phyloP scores from a whole-genome alignment of 1,140 invertebrate genomes.

The Drosophila pachea region DNA sequence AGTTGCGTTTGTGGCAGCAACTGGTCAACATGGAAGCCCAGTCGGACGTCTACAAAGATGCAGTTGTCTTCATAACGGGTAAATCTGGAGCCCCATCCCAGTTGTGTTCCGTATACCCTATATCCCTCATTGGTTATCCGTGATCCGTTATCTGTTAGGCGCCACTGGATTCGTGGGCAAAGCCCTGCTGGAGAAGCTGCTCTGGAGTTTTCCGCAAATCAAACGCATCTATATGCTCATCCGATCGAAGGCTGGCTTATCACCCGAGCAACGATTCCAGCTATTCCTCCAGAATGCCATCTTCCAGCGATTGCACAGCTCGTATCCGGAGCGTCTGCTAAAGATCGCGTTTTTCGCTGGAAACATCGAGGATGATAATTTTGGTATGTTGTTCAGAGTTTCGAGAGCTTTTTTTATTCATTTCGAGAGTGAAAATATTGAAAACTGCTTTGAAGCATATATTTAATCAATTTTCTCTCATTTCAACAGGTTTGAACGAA shows the following conservation, averaged over 20 bases:
- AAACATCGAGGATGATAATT: slow-evolving; percentile 75
- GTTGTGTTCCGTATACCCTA: background rate
- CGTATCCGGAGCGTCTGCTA: slow-evolving; percentile 69
- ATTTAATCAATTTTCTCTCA: slow-evolving; percentile 14
- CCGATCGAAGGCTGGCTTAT: slow-evolving; percentile 80
- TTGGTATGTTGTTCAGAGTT: slow-evolving; percentile 48
- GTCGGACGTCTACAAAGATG: slow-evolving; percentile 61
- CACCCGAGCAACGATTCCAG: slow-evolving; percentile 62
- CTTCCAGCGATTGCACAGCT: slow-evolving; percentile 62
- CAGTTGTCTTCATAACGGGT: slow-evolving; percentile 76
- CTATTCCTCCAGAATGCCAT: slow-evolving; percentile 67
- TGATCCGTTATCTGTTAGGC: slow-evolving; percentile 30
- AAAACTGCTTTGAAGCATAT: slow-evolving; percentile 10
- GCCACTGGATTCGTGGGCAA: slow-evolving; percentile 82
- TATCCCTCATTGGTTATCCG: background rate
- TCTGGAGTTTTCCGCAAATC: slow-evolving; percentile 84
- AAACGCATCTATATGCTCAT: slow-evolving; percentile 84
- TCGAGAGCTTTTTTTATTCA: background rate
- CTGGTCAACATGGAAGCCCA: slow-evolving; percentile 34
- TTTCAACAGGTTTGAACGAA: slow-evolving; percentile 82
- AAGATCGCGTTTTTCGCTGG: slow-evolving; percentile 79
- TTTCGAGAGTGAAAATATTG: slow-evolving; percentile 25
- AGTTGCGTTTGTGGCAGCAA: slow-evolving; percentile 52
- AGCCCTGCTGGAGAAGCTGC: slow-evolving; percentile 86
- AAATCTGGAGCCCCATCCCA: slow-evolving; percentile 2